phyloP scores from a whole-genome alignment of 2,113 vertebrate genomes.

The Albula goreensis region DNA sequence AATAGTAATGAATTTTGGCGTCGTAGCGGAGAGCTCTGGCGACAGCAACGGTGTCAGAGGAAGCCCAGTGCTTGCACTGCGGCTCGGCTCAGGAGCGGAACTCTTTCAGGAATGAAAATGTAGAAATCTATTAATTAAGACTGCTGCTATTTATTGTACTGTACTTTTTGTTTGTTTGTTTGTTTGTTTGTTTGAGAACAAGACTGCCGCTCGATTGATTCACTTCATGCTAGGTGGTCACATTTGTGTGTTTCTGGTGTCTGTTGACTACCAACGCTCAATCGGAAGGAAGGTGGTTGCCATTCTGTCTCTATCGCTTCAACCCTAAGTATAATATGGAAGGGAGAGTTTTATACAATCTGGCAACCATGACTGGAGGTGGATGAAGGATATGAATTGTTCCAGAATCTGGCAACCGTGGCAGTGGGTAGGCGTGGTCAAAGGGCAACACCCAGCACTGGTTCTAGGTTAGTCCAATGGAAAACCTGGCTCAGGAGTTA shows the following conservation, averaged over 20 bases:
- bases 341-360: neutral
- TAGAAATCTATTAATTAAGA: constrained; percentile 47
- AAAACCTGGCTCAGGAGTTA: neutral
- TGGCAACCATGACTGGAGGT: neutral
- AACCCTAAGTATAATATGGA: neutral
- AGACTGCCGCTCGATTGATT: constrained; percentile 60
- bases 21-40: constrained; percentile 26
- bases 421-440: neutral
- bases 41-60: constrained; percentile 27
- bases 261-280: neutral
- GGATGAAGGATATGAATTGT: no score
- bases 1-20: neutral
- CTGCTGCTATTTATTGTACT: constrained; percentile 55
- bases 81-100: constrained; percentile 26
- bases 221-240: constrained; percentile 47
- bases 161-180: constrained; percentile 34
- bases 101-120: constrained; percentile 54
- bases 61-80: constrained; percentile 21
- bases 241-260: neutral
- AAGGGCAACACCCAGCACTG: neutral
- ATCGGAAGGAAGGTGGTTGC: neutral
- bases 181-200: constrained; percentile 42
- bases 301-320: neutral
- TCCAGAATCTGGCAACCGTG: neutral
- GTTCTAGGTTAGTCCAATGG: neutral